Evolutionary conservation across 2,797 vertebrate species (phyloP), one percentile per base, ranked within the genome.

Genomic region (Paguma larvata): DNA sequence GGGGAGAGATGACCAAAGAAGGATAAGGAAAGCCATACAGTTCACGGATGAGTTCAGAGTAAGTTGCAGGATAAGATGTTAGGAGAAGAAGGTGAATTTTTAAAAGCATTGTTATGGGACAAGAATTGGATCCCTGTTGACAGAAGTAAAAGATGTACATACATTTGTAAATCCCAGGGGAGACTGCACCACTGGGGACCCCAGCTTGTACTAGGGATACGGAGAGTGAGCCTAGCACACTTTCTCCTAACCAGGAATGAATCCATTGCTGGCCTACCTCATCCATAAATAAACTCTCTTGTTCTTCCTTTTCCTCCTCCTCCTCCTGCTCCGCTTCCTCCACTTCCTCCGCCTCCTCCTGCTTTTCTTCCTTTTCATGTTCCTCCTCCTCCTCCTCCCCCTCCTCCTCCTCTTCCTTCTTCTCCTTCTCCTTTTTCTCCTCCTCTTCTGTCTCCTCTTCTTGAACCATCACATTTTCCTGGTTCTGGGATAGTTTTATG

Each of bases 261-360:
- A 44, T n/a, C n/a, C 7, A 14, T 21, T 32, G 68, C 48, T 44
- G 59, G 27, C 92, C 79, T 96, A 97, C 97, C 95, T 96, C 89
- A 34, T 3, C 41, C 79, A 27, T 0, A 13, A 62, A 41, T 0
- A 38, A 30, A n/a, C 4, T 67, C n/a, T 88, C 78, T 0, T 0
- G 13, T 8, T 93, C 84, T 21, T 94, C 38, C 13, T 73, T 12
- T 3, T 95, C 77, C 73, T 92, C 56, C 1, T 27, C 38, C 21
- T 91, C 51, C 5, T 32, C 41, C 2, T 25, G 4, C 23, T 38
- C 15, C 25, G 30, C 10, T 2, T 78, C 59, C 11, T 85, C 63
- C 4, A 77, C 67, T 6, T 75, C 11, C 4, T 34, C 8, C 2
- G 25, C 65, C 25, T 63, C 7, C 12, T 72, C 32, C n/a, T 34